Conservation (phyloP, 2,888 invertebrate genomes). For the Lithophane leautieri region DNA sequence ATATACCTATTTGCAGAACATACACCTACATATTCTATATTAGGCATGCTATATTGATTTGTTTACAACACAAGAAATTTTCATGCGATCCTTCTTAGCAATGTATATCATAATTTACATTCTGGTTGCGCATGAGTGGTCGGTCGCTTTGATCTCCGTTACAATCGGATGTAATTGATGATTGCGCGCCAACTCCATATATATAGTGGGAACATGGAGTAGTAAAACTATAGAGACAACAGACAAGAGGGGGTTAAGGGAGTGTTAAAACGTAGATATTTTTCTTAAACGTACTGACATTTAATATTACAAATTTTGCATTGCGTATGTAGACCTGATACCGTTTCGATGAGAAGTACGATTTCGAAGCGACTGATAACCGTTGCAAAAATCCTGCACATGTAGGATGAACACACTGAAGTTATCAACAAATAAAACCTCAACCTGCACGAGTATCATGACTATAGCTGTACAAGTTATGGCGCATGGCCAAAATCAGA, state of each 20-base stretch:
- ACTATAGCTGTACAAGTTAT: background rate
- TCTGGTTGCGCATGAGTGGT: slow-evolving; percentile 79
- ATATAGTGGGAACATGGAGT: slow-evolving; percentile 71
- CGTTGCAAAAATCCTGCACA: background rate
- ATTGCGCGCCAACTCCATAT: slow-evolving; percentile 78
- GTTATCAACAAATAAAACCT: background rate
- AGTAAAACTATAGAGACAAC: slow-evolving; percentile 16
- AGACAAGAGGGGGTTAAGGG: background rate
- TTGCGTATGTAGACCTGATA: background rate
- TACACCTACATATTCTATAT: slow-evolving; percentile 23
- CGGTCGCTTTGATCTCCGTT: slow-evolving; percentile 88
- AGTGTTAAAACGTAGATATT: background rate
- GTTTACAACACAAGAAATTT: slow-evolving; percentile 63
- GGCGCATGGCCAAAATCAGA: background rate
- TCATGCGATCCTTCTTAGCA: slow-evolving; percentile 71
- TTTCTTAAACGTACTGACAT: background rate
- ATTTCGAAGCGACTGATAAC: background rate
- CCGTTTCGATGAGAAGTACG: background rate
- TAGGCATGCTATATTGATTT: slow-evolving; percentile 52
- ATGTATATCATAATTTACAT: slow-evolving; percentile 83
- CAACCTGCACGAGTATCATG: background rate
- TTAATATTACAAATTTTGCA: background rate
- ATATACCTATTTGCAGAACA: background rate
- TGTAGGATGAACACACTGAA: too few species aligned
- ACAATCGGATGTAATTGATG: slow-evolving; percentile 89